phyloP scores from a whole-genome alignment of 1,140 invertebrate species.

The Lineus longissimus region DNA sequence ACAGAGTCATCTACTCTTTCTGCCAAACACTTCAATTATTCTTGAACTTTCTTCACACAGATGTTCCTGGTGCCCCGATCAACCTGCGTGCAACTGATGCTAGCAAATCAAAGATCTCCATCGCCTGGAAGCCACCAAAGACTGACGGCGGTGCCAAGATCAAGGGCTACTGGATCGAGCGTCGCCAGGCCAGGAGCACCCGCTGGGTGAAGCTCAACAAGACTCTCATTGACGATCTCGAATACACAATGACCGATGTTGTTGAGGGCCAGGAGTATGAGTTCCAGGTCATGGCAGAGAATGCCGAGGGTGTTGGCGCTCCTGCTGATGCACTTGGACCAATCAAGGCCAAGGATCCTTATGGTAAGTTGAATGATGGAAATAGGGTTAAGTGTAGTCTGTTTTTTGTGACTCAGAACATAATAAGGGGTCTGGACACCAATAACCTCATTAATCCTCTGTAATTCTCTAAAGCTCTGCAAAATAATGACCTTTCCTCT shows the following conservation, averaged over 20 bases:
- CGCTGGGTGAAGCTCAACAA: conserved; percentile 71
- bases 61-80: conserved; percentile 19
- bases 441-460: too few species aligned
- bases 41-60: too few species aligned
- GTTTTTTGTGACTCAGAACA: too few species aligned
- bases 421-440: too few species aligned
- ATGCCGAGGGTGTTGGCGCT: conserved; percentile 88
- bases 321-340: conserved; percentile 70
- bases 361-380: too few species aligned
- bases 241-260: conserved; percentile 67
- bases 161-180: conserved; percentile 58
- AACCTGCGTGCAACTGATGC: conserved; percentile 14
- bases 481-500: conserved; percentile 1
- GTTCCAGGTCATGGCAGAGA: conserved; percentile 88
- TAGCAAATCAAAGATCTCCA: conserved; percentile 59
- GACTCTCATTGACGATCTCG: conserved; percentile 60
- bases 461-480: too few species aligned
- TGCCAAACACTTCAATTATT: too few species aligned
- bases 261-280: conserved; percentile 90
- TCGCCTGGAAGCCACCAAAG: conserved; percentile 84
- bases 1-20: too few species aligned
- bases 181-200: conserved; percentile 30
- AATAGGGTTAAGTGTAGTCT: too few species aligned
- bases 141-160: conserved; percentile 94
- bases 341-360: conserved; percentile 81